phyloP scores from a whole-genome alignment of 2,113 vertebrate species.

The Bos indicus region DNA sequence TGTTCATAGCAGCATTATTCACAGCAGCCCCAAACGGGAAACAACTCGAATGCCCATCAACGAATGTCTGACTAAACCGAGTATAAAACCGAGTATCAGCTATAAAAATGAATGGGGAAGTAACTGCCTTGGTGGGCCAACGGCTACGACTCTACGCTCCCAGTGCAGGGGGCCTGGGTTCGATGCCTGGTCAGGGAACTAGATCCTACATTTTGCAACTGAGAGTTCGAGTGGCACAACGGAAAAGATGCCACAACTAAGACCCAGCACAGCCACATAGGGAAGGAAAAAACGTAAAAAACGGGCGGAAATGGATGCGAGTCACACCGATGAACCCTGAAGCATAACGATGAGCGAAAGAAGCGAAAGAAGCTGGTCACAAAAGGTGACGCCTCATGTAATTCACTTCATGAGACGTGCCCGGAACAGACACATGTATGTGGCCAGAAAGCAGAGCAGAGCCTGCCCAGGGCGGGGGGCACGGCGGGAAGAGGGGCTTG shows the following conservation, averaged over 20 bases:
- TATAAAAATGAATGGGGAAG: not conserved
- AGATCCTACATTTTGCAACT: not conserved
- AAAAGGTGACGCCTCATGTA: accelerated
- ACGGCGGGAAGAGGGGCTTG: no score
- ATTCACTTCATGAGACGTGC: accelerated
- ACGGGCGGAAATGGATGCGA: accelerated
- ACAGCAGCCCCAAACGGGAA: not conserved
- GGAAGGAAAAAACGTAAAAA: not conserved
- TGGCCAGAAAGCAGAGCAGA: not conserved
- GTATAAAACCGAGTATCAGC: not conserved
- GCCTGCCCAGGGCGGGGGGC: not conserved
- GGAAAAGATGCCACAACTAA: not conserved
- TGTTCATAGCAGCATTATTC: not conserved
- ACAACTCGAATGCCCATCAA: not conserved
- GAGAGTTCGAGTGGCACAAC: not conserved
- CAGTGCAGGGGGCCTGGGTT: not conserved
- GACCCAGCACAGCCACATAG: not conserved
- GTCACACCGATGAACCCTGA: not conserved
- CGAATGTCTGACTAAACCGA: not conserved
- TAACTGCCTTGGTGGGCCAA: not conserved
- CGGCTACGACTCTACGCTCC: not conserved
- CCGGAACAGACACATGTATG: accelerated
- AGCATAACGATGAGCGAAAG: accelerated
- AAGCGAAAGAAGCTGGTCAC: not conserved
- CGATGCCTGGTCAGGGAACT: not conserved